These are phyloP conservation scores for Philaethria dido DNA, from an alignment of 2,888 invertebrate genomes.

Conservation along the genomic window DNA sequence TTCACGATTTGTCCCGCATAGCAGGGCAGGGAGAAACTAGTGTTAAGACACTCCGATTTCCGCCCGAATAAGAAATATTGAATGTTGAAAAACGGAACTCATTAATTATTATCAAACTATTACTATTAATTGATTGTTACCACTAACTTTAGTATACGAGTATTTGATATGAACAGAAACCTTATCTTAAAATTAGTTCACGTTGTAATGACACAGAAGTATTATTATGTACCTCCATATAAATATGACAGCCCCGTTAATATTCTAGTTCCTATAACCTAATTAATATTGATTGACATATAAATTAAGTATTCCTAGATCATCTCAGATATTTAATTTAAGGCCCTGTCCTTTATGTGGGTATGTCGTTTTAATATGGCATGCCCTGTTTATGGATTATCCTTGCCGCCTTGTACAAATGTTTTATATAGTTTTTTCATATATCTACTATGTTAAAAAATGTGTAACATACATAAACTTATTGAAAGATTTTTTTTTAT, in stretches of 20 bases:
- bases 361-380: constrained; percentile 14
- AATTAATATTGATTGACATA: constrained; percentile 19
- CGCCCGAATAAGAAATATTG: too few species aligned
- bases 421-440: not conserved
- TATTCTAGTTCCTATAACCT: constrained; percentile 29
- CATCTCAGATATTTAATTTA: constrained; percentile 4
- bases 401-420: not conserved
- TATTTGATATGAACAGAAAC: too few species aligned
- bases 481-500: too few species aligned
- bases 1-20: too few species aligned
- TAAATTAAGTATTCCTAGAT: constrained; percentile 36
- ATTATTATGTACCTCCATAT: not conserved
- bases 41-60: too few species aligned
- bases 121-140: too few species aligned
- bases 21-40: too few species aligned
- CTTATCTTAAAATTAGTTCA: not conserved
- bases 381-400: not conserved
- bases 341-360: constrained; percentile 17
- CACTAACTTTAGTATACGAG: too few species aligned
- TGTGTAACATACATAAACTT: too few species aligned
- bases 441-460: not conserved
- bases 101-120: too few species aligned
- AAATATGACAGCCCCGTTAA: constrained; percentile 27
- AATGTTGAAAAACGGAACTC: too few species aligned
- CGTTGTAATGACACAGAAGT: not conserved